Percentiles rank a stretch among this genome's conserved stretches.
phyloP scores from a whole-genome alignment of 2,888 invertebrate species.

The Coecobrya sp. region DNA sequence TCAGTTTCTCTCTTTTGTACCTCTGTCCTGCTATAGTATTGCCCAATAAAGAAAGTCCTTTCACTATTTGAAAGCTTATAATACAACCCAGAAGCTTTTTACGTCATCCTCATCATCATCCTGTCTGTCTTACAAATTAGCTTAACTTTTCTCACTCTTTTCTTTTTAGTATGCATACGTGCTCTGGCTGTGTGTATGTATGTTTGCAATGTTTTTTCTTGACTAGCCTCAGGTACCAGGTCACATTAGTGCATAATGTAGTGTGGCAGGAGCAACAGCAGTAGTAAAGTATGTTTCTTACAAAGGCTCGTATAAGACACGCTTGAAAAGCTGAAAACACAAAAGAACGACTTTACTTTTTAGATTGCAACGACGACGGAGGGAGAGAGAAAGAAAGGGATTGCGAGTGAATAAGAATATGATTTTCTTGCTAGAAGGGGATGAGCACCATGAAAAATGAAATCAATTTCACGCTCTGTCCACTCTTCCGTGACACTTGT shows the following conservation, averaged over 20 bases:
- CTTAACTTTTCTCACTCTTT: constrained; percentile 24
- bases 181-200: background rate
- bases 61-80: no score
- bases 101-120: constrained; percentile 30
- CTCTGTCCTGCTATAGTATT: background rate
- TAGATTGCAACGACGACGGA: background rate
- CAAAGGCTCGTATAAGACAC: constrained; percentile 3
- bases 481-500: constrained; percentile 73
- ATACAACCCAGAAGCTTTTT: constrained; percentile 11
- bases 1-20: background rate
- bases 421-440: constrained; percentile 26
- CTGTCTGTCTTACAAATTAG: constrained; percentile 41
- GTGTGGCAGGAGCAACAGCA: background rate
- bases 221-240: constrained; percentile 34
- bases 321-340: constrained; percentile 23
- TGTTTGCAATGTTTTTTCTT: constrained; percentile 1
- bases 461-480: constrained; percentile 76
- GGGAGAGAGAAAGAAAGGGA: constrained; percentile 17
- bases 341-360: background rate
- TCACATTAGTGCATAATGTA: constrained; percentile 32
- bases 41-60: background rate
- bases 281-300: background rate
- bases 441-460: constrained; percentile 66
- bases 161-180: background rate
- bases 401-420: constrained; percentile 9